phyloP scores from a whole-genome alignment of 2,888 invertebrate genomes.

The Diarsia rubi region DNA sequence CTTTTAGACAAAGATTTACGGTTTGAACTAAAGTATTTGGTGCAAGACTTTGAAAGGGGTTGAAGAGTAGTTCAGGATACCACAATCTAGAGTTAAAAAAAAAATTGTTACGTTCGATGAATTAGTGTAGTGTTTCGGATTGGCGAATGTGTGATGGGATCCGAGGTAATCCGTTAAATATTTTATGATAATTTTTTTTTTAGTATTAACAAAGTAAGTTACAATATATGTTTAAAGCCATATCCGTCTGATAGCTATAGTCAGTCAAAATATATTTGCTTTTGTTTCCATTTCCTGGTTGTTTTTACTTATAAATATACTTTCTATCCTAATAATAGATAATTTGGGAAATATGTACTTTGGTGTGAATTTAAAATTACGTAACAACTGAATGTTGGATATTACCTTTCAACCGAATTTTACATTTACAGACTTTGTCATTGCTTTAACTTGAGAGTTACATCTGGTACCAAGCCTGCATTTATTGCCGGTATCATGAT shows the following conservation, averaged over 20 bases:
- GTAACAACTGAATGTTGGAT: neutral
- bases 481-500: neutral
- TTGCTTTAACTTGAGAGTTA: neutral
- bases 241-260: neutral
- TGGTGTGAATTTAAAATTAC: neutral
- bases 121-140: constrained; percentile 25
- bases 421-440: neutral
- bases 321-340: neutral
- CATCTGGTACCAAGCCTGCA: neutral
- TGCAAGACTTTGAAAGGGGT: constrained; percentile 9
- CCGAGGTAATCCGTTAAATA: constrained; percentile 1
- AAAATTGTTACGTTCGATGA: constrained; percentile 41
- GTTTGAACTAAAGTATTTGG: constrained; percentile 6
- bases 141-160: constrained; percentile 34
- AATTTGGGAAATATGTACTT: neutral
- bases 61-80: constrained; percentile 33
- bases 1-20: constrained; percentile 14
- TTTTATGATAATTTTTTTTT: constrained; percentile 18
- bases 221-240: neutral
- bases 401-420: neutral
- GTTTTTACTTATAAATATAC: neutral
- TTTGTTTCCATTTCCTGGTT: neutral
- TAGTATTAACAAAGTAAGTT: neutral
- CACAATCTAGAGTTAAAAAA: constrained; percentile 45
- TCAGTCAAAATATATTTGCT: neutral